Percentiles rank a stretch among this genome's conserved stretches.
Evolutionary conservation across 2,113 vertebrate genomes (phyloP).

Genomic region (Myotis davidii): DNA sequence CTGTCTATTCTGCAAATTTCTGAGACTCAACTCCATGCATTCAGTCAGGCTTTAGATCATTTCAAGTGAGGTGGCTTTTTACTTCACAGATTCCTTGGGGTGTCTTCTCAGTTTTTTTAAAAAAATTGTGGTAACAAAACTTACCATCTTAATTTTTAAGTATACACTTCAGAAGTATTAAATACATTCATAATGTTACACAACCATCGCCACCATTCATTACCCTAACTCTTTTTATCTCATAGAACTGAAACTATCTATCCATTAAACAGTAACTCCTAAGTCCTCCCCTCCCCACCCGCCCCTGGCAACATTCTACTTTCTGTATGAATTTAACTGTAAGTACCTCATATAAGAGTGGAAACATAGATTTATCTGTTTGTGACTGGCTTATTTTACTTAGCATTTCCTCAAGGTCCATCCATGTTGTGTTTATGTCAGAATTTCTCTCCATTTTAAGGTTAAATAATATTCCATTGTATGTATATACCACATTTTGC

Average conservation of each 20-base stretch:
- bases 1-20: neutral
- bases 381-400: neutral
- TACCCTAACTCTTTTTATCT: neutral
- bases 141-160: neutral
- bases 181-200: neutral
- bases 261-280: neutral
- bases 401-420: neutral
- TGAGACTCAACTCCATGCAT: neutral
- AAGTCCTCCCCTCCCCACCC: neutral
- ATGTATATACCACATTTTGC: neutral
- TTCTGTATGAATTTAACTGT: neutral
- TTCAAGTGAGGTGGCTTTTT: neutral
- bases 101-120: neutral
- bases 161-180: neutral
- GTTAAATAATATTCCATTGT: neutral
- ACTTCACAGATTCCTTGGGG: neutral
- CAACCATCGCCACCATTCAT: neutral
- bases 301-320: neutral
- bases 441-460: neutral
- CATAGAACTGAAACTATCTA: neutral
- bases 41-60: neutral
- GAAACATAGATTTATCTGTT: neutral
- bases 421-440: neutral
- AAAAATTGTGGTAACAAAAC: neutral
- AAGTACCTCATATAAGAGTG: neutral